Evolutionary conservation across 1,140 invertebrate genomes (phyloP).

Genomic region (Plutomurus gul): DNA sequence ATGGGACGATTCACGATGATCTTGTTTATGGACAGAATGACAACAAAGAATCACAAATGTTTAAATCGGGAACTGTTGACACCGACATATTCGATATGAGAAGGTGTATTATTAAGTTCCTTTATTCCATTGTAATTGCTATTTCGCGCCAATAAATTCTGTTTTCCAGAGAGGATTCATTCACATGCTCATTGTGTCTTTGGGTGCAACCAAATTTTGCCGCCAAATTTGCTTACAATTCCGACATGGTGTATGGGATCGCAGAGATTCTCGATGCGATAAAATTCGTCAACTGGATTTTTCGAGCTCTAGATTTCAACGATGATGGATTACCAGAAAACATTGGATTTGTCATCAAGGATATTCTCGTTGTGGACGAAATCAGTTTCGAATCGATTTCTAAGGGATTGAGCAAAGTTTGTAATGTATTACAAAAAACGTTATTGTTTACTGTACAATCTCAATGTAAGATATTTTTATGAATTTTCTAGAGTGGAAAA

Average conservation of each 20-base stretch:
- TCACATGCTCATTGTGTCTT: constrained; percentile 20
- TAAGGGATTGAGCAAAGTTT: background rate
- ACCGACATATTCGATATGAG: background rate
- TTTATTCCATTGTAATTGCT: background rate
- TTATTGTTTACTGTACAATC: background rate
- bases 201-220: constrained; percentile 38
- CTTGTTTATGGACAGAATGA: background rate
- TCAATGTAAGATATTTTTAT: background rate
- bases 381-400: background rate
- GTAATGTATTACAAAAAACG: background rate
- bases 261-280: constrained; percentile 17
- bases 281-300: constrained; percentile 15
- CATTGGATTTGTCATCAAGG: constrained; percentile 24
- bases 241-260: background rate
- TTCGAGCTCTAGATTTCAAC: constrained; percentile 34
- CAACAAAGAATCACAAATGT: background rate
- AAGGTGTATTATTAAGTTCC: background rate
- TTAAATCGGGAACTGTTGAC: background rate
- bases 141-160: background rate
- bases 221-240: background rate
- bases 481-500: background rate
- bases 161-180: background rate
- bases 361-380: background rate
- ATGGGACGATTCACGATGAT: background rate
- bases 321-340: constrained; percentile 36